phyloP scores from a whole-genome alignment of 2,113 vertebrate genomes.

The Ophthalmolycus amberensis region DNA sequence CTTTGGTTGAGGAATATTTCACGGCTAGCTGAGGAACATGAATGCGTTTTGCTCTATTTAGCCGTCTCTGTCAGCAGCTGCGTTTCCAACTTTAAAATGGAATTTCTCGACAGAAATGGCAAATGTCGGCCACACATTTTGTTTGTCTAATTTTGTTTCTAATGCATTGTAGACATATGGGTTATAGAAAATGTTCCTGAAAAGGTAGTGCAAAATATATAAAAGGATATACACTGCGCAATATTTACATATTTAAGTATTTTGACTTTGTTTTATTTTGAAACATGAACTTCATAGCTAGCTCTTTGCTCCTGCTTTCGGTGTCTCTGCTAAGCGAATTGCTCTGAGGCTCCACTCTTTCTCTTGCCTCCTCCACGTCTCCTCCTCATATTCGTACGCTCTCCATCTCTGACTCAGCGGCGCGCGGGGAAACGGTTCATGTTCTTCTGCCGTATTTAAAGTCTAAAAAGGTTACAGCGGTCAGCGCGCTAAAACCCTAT shows the following conservation, averaged over 20 bases:
- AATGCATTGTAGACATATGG: no score
- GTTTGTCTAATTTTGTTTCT: no score
- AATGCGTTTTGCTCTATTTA: conserved; percentile 1
- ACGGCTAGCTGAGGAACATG: not conserved
- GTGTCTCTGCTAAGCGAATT: not conserved
- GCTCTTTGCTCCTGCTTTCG: not conserved
- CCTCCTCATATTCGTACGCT: not conserved
- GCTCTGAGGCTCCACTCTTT: not conserved
- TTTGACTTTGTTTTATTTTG: not conserved
- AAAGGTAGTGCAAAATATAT: not conserved
- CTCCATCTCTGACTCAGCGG: not conserved
- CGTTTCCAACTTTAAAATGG: not conserved
- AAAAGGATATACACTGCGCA: not conserved
- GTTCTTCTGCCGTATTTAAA: conserved; percentile 28
- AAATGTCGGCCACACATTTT: no score
- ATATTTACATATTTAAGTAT: not conserved
- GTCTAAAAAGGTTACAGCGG: conserved; percentile 25
- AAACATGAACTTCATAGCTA: not conserved
- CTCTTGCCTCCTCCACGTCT: not conserved
- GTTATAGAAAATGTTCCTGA: no score
- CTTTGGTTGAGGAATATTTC: conserved; percentile 1
- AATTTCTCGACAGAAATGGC: not conserved
- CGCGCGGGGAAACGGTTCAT: conserved; percentile 18
- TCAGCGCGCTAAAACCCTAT: conserved; percentile 24
- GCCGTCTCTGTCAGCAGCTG: not conserved